phyloP scores from a whole-genome alignment of 2,113 vertebrate species.

The Silurus asotus region DNA sequence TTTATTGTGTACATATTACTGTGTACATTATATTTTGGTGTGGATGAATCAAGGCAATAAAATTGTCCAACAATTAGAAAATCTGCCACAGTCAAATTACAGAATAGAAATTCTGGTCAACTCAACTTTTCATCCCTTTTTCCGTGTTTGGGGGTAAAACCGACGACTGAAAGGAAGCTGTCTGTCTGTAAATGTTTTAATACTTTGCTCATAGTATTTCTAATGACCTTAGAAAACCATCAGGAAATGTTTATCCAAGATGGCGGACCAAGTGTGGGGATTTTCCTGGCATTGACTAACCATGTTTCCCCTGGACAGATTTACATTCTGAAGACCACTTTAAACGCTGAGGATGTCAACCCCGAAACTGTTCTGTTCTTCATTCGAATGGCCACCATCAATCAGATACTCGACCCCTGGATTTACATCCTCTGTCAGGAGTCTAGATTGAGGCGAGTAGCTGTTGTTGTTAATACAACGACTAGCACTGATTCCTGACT shows the following conservation, averaged over 20 bases:
- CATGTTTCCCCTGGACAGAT: conserved; percentile 72
- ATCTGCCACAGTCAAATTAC: neutral
- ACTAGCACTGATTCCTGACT: conserved; percentile 23
- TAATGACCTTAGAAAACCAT: neutral
- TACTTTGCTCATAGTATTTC: neutral
- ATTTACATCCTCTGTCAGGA: conserved; percentile 88
- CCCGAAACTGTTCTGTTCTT: conserved; percentile 72
- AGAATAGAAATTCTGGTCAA: neutral
- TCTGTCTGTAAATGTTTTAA: neutral
- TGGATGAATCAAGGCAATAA: neutral
- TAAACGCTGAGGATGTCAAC: conserved; percentile 55
- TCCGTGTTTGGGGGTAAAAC: neutral
- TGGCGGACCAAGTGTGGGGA: neutral
- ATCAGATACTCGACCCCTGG: conserved; percentile 95
- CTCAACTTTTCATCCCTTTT: neutral
- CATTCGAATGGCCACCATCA: conserved; percentile 86
- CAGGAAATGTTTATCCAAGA: conserved; percentile 18
- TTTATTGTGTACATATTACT: neutral
- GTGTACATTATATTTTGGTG: neutral
- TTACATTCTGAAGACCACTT: conserved; percentile 69
- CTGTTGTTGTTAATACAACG: conserved; percentile 12
- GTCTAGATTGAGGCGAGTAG: conserved; percentile 70
- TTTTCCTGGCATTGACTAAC: conserved; percentile 27
- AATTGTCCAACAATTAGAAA: neutral
- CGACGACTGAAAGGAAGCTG: neutral